Evolutionary conservation across 1,140 invertebrate species (phyloP), one percentile per base, ranked within the genome.

Genomic region (Lepeophtheirus salmonis): DNA sequence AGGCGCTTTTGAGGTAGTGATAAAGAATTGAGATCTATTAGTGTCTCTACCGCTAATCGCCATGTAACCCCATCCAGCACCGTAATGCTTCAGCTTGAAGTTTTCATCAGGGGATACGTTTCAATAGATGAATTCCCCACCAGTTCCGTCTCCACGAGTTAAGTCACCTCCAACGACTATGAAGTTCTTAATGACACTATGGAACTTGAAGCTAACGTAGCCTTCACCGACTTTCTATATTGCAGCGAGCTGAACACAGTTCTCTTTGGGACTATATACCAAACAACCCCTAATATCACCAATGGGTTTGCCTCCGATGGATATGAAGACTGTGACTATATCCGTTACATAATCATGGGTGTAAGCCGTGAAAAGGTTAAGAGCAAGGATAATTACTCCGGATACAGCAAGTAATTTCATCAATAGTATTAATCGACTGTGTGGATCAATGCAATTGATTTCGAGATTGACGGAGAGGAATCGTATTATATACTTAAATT

Each of bases 141-240:
- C 55, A 16, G 55, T 57, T 24, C 55, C 89, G 75, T 92, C 88
- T 56, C 86, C 86, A 70, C 82, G 86, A 3, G 88, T 91, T 68
- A 91, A 91, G 69, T 92, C 89, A 60, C 89, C 85, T 83, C 85
- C 88, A 80, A 92, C 88, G 67, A 92, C 80, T 80, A 94, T 85
- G 67, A 92, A 91, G 62, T 84, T 80, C 67, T 83, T 81, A 52
- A 92, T 83, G 13, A 92, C 79, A 23, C 88, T 75, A 70, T 89
- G 84, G 71, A 94, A 87, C 60, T 69, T 77, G 0, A 81, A 78
- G 0, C 84, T 84, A 51, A 77, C 76, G 68, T 89, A 90, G 23
- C 80, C 84, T 67, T 79, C 81, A 3, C 83, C 84, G 16, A 17
- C 55, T 61, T 82, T 74, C 22, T 87, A 78, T 69, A 79, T 75